phyloP scores from a whole-genome alignment of 30 jellyfish, hydroid and myxozoan genomes.

The Mastigias papua region DNA sequence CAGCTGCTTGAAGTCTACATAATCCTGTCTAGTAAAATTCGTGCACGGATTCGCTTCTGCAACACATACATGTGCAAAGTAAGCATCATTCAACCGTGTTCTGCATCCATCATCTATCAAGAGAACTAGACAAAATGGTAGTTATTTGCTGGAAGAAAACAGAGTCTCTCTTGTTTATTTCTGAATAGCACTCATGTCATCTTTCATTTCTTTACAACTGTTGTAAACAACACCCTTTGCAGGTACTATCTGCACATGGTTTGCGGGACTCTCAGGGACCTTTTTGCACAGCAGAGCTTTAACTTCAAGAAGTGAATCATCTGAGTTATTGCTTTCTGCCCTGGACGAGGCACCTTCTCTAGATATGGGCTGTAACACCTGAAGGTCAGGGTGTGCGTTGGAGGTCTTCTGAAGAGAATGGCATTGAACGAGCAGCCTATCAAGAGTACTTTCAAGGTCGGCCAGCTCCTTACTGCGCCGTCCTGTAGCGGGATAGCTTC shows the following conservation, averaged over 20 bases:
- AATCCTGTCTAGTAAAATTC: too few relatives aligned
- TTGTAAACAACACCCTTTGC: slow-evolving; percentile 72
- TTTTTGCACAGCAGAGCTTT: slow-evolving; percentile 65
- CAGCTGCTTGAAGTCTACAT: too few relatives aligned
- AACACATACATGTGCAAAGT: too few relatives aligned
- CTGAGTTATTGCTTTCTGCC: slow-evolving; percentile 43
- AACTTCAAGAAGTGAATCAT: slow-evolving; percentile 46
- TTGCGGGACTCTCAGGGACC: slow-evolving; percentile 71
- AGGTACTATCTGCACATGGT: slow-evolving; percentile 80
- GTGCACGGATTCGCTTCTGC: too few relatives aligned
- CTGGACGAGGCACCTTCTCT: slow-evolving; percentile 52
- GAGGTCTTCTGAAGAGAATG: slow-evolving; percentile 80
- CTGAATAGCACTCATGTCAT: slow-evolving; percentile 63
- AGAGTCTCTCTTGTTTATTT: slow-evolving; percentile 5
- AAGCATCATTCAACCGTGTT: neutral
- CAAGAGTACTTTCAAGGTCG: slow-evolving; percentile 89
- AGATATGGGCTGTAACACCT: slow-evolving; percentile 68
- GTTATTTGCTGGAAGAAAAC: neutral
- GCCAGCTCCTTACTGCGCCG: slow-evolving; percentile 88
- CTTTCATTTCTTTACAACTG: slow-evolving; percentile 68
- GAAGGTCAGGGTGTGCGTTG: slow-evolving; percentile 46
- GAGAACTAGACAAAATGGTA: too few relatives aligned
- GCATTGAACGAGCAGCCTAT: slow-evolving; percentile 84
- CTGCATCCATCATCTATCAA: neutral
- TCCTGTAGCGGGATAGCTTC: slow-evolving; percentile 65